These are phyloP conservation scores for Ellobius talpinus DNA, from an alignment of 2,113 vertebrate genomes.

Conservation along the genomic window DNA sequence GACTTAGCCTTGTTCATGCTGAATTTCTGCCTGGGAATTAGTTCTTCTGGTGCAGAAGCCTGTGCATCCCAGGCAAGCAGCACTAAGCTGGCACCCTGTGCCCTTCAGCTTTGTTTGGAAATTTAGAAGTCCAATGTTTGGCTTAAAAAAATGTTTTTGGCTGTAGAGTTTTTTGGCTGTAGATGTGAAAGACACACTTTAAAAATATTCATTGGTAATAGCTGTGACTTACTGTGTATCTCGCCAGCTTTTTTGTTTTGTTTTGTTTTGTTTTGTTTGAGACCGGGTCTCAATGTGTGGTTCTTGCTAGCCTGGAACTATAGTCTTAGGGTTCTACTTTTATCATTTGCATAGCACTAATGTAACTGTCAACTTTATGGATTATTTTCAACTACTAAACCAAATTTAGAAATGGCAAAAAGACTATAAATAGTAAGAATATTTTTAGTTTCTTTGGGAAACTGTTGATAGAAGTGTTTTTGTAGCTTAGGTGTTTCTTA, in stretches of 20 bases:
- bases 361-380: slow-evolving; percentile 24
- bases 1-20: not conserved
- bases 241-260: not conserved
- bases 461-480: slow-evolving; percentile 40
- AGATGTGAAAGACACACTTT: not conserved
- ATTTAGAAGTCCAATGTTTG: too few relatives aligned
- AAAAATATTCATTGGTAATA: not conserved
- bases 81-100: not conserved
- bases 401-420: slow-evolving; percentile 28
- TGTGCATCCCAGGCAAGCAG: not conserved
- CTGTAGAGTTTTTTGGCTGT: not conserved
- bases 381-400: not conserved
- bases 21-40: not conserved
- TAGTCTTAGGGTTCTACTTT: not conserved
- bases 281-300: not conserved
- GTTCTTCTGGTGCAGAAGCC: not conserved
- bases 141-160: not conserved
- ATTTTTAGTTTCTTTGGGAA: slow-evolving; percentile 46
- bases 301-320: not conserved
- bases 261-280: not conserved
- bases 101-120: not conserved
- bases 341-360: slow-evolving; percentile 18
- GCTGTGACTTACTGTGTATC: not conserved
- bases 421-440: slow-evolving; percentile 25
- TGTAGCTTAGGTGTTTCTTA: slow-evolving; percentile 43